Percentiles rank a stretch among this genome's conserved stretches.
Evolutionary conservation across 2,797 vertebrate species (phyloP).

Genomic region (Artibeus jamaicensis): DNA sequence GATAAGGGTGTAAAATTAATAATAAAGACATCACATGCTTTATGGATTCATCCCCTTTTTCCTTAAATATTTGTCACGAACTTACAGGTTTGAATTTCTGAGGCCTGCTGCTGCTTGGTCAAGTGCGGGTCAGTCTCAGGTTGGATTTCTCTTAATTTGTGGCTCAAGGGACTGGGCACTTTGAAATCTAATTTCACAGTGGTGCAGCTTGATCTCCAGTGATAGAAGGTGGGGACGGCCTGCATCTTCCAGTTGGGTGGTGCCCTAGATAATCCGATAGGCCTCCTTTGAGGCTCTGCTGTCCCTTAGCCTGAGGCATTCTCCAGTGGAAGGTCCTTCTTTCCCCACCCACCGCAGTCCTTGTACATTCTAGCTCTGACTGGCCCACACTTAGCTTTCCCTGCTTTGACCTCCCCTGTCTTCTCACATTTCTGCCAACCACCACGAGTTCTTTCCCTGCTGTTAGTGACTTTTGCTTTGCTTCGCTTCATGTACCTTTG

Average conservation of each 20-base stretch:
- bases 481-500: not conserved
- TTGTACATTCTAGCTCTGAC: not conserved
- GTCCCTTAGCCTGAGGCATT: not conserved
- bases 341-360: not conserved
- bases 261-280: not conserved
- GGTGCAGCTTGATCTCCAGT: not conserved
- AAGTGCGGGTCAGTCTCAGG: not conserved
- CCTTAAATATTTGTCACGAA: not conserved
- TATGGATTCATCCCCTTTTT: not conserved
- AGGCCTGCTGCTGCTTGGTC: not conserved
- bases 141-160: slow-evolving; percentile 36
- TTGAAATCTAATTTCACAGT: not conserved
- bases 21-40: not conserved
- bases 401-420: not conserved
- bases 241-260: rapidly evolving
- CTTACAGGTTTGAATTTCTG: not conserved
- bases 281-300: not conserved
- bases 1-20: not conserved
- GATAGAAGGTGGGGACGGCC: not conserved
- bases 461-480: not conserved
- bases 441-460: not conserved
- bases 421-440: not conserved
- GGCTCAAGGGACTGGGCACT: not conserved
- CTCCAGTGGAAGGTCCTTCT: not conserved
- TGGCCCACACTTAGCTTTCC: not conserved